These are phyloP conservation scores for Drymonia ruficornis DNA, from an alignment of 2,888 invertebrate genomes.

Conservation along the genomic window DNA sequence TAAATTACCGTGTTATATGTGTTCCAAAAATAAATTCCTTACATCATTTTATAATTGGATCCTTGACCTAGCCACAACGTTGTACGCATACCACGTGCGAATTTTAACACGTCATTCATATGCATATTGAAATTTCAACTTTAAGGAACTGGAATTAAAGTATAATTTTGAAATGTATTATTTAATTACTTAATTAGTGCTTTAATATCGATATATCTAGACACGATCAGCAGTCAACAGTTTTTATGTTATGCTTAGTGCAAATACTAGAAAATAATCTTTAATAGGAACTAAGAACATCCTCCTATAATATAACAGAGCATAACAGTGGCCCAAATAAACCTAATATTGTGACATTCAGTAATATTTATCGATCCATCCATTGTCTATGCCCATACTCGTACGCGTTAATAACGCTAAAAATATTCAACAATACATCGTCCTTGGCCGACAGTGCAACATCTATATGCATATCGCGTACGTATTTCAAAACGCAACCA, in stretches of 20 bases:
- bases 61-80: background rate
- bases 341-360: too few relatives aligned
- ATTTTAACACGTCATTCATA: background rate
- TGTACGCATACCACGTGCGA: background rate
- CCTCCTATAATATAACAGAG: too few relatives aligned
- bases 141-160: background rate
- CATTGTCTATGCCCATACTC: background rate
- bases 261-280: too few relatives aligned
- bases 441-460: constrained; percentile 4
- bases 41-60: background rate
- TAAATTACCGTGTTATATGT: background rate
- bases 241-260: too few relatives aligned
- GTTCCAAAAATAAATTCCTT: background rate
- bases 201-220: too few relatives aligned
- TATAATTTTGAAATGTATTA: background rate
- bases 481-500: constrained; percentile 3
- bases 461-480: constrained; percentile 3
- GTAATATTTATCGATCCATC: background rate
- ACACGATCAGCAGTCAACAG: too few relatives aligned
- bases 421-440: background rate
- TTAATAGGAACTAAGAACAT: too few relatives aligned
- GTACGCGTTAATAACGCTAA: background rate
- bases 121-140: background rate
- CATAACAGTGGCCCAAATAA: too few relatives aligned
- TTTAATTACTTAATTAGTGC: background rate